phyloP scores from a whole-genome alignment of 2,113 vertebrate species.

The Thryonomys swinderianus region DNA sequence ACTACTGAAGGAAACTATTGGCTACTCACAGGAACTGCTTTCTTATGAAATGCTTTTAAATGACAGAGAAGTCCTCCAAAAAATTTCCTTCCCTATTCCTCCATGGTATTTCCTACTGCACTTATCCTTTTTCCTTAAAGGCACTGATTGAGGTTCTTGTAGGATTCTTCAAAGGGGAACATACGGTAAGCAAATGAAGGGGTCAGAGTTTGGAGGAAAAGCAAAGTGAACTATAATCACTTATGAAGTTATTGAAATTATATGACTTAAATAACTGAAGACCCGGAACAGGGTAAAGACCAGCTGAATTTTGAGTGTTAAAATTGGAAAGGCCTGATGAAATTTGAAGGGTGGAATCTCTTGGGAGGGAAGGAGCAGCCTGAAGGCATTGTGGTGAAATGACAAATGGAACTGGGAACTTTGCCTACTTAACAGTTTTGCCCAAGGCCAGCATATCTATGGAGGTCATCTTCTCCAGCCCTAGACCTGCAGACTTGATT shows the following conservation, averaged over 20 bases:
- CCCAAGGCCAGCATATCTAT: slow-evolving; percentile 67
- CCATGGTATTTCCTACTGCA: background rate
- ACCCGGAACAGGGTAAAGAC: background rate
- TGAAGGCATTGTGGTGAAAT: slow-evolving; percentile 67
- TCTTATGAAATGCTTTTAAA: background rate
- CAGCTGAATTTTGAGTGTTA: background rate
- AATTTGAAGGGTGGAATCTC: background rate
- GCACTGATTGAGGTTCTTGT: background rate
- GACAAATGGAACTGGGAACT: slow-evolving; percentile 70
- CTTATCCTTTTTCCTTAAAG: background rate
- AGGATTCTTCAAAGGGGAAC: background rate
- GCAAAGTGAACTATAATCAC: background rate
- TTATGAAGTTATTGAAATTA: slow-evolving; percentile 45
- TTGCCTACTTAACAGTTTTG: slow-evolving; percentile 72
- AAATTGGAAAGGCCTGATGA: background rate
- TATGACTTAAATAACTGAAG: slow-evolving; percentile 57
- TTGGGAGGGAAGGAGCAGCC: slow-evolving; percentile 40
- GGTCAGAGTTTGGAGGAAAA: background rate
- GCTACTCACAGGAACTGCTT: background rate
- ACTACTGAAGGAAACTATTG: background rate
- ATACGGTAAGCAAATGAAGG: background rate
- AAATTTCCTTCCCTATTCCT: background rate
- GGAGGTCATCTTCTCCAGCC: slow-evolving; percentile 74
- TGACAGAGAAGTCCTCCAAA: background rate
- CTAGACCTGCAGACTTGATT: slow-evolving; percentile 60